Base-by-base conservation (phyloP, 2,888 invertebrate genomes). In the Nezara viridula region DNA sequence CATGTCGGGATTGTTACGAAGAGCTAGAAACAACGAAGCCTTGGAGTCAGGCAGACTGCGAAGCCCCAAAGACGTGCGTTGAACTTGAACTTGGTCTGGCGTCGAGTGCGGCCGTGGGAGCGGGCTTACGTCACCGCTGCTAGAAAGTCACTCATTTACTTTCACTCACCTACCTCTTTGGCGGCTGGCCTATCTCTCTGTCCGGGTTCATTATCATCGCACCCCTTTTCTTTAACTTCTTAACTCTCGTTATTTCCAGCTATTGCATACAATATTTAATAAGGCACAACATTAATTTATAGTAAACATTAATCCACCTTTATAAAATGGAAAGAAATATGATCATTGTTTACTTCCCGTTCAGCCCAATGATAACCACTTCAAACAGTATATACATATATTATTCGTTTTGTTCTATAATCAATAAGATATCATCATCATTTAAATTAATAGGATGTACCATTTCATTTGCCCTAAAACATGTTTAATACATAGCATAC, bases 81-180 rank as follows among this genome's bases (percentile, higher is more conserved):
- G 81, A 81, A 81, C 81, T 81, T 81, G 81, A 81, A 81, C 81
- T 81, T 81, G 81, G 44, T 47, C 81, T 40, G 81, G 81, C 10
- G 44, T 12, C n/a, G 44, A 47, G 81, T 16, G 81, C 44, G 81
- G 81, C 81, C 81, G 81, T 81, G 81, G 81, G 81, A 81, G 81
- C 81, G n/a, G 44, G 81, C 81, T 81, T 81, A 81, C 81, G 81
- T 81, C 81, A 81, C 81, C 40, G 81, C 44, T 7, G 16, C 81
- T 81, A 81, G 81, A 81, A 81, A 81, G 81, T 81, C 81, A 81
- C 44, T 81, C 81, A 81, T 81, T 81, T 81, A 81, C 81, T 81
- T 81, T 81, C 81, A 47, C 81, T 81, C 44, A 81, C 44, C 81
- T 44, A 81, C 81, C 81, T 81, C 81, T 81, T 81, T 81, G 81